phyloP scores from a whole-genome alignment of 1,140 invertebrate species.

The Berghia stephanieae region DNA sequence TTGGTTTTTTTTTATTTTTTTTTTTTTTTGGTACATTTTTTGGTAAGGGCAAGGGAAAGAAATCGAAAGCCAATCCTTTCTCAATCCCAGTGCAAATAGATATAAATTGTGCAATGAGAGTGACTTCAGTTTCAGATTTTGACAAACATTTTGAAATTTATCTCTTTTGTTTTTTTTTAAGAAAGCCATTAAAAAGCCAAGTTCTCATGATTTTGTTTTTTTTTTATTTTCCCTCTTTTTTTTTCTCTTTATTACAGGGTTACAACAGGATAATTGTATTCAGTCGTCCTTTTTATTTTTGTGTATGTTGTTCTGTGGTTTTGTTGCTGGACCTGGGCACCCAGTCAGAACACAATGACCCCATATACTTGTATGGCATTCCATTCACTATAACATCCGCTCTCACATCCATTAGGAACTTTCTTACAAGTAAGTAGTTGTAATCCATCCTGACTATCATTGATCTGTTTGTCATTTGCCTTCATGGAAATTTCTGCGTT shows the following conservation, averaged over 20 bases:
- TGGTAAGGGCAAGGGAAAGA: too few relatives aligned
- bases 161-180: too few relatives aligned
- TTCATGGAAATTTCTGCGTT: too few relatives aligned
- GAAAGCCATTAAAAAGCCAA: not conserved
- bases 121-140: too few relatives aligned
- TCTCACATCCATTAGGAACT: constrained; percentile 76
- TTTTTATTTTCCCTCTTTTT: constrained; percentile 18
- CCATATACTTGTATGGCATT: constrained; percentile 79
- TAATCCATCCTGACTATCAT: not conserved
- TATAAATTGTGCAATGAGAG: too few relatives aligned
- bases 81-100: too few relatives aligned
- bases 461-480: too few relatives aligned
- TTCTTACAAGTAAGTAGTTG: constrained; percentile 54
- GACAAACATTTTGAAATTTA: too few relatives aligned
- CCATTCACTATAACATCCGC: constrained; percentile 76
- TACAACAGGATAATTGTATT: constrained; percentile 97
- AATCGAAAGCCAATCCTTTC: too few relatives aligned
- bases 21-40: too few relatives aligned
- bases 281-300: constrained; percentile 93
- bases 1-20: too few relatives aligned
- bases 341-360: constrained; percentile 55
- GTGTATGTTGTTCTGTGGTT: constrained; percentile 81
- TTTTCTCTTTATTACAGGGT: constrained; percentile 71
- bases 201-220: not conserved
- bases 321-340: constrained; percentile 73